Evolutionary conservation across 1,140 invertebrate species (phyloP), one percentile per base, ranked within the genome.

Genomic region (Eueides isabella): DNA sequence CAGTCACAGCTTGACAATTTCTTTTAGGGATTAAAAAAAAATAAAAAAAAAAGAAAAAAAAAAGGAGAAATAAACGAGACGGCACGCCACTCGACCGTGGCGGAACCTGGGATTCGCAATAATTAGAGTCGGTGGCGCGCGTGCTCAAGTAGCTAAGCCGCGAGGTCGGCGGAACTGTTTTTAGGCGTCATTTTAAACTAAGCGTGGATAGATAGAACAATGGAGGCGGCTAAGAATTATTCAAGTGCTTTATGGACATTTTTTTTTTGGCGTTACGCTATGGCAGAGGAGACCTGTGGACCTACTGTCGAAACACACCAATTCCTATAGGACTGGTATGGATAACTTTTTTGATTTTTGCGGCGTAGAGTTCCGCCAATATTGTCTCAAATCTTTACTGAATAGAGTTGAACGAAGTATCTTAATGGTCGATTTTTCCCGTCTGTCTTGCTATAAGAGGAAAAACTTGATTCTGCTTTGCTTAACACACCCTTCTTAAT

Each of bases 91-190:
- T 77, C 77, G 72, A 79, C 67, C 64, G 67, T 68, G 68, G 75
- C 72, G 71, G 64, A 75, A 80, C 74, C 79, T 75, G 75, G 67
- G 74, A 78, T 55, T 74, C 77, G 79, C 75, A 78, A 82, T 85
- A 85, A 85, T 85, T 80, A 85, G 82, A 85, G 78, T 71, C 80
- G 75, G 74, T 74, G 78, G 61, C 75, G 82, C 80, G 78, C 85
- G 85, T 85, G 83, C 85, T 87, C 81, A 85, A 85, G 84, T 68
- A 80, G 61, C 81, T 73, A 76, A 79, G 72, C 75, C 74, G 38
- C 61, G 67, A 74, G 66, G 73, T 73, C 70, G 71, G 30, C 67
- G 74, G 61, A 70, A 75, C 75, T 73, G 74, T 76, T 80, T 75
- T 75, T 78, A 77, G 76, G 74, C 29, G 65, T 41, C 65, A 41